Evolutionary conservation across 2,113 vertebrate genomes (phyloP), one percentile per base, ranked within the genome.

Genomic region (Ellobius talpinus): DNA sequence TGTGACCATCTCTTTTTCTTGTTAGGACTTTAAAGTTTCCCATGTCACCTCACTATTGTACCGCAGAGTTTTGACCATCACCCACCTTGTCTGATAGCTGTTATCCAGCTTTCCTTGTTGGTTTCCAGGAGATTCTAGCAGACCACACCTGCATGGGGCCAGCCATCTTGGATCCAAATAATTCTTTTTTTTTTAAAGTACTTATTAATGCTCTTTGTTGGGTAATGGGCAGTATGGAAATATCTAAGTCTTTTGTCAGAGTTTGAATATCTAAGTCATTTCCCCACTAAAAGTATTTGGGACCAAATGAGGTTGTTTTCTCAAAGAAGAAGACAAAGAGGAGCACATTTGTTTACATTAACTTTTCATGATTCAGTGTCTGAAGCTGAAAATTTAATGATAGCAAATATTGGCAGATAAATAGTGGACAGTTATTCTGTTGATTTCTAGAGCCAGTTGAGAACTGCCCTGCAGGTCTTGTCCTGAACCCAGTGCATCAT

Each of bases 281-380:
- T 90, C 70, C 63, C 63, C 5, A 5, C 58, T 85, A 50, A 33
- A 93, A 91, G 50, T 29, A 70, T 61, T 31, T 42, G 50, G 73
- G 23, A 47, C 21, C 58, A 79, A 50, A 90, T 93, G 8, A 77
- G 52, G n/a, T 85, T 74, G 47, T 93, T 96, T 90, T 89, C 61
- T 70, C 23, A 58, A 58, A 23, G 33, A 96, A 65, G 58, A 87
- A 90, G 72, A 17, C 81, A 47, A 92, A 92, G 47, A 90, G 36
- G 52, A 93, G 10, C 76, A 33, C 74, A 23, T 88, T n/a, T 95
- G 31, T 87, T 84, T 61, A 24, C 23, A 68, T 21, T 91, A 58
- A 50, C 42, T 87, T 96, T 91, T 91, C 24, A 50, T 55, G 12
- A 74, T 85, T n/a, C 7, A 79, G 23, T 23, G 89, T 2, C 45